phyloP scores from a whole-genome alignment of 2,113 vertebrate species.

The Tapirus terrestris region DNA sequence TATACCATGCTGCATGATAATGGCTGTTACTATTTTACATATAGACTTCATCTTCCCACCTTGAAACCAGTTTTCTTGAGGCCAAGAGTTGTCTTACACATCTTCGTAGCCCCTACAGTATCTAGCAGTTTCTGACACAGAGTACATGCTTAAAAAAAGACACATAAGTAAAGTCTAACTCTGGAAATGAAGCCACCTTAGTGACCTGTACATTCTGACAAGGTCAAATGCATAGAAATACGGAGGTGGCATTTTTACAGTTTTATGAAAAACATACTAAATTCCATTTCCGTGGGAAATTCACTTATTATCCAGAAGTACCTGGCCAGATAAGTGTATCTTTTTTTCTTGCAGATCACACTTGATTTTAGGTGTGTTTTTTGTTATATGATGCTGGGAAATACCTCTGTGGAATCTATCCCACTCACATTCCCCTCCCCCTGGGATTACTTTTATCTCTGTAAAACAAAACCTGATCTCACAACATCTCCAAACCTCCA shows the following conservation, averaged over 20 bases:
- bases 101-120: neutral
- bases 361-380: neutral
- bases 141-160: neutral
- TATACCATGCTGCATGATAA: neutral
- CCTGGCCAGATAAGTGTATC: neutral
- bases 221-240: neutral
- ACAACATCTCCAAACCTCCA: neutral
- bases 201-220: neutral
- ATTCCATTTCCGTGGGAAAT: neutral
- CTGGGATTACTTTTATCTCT: neutral
- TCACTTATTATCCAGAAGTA: neutral
- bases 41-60: neutral
- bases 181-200: neutral
- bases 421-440: too few relatives aligned
- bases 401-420: neutral
- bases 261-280: neutral
- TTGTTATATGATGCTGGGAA: neutral
- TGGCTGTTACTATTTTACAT: neutral
- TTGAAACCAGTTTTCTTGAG: neutral
- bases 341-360: neutral
- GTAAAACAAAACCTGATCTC: neutral
- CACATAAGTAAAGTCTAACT: neutral
- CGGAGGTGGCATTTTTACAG: neutral
- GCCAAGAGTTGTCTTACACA: neutral
- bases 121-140: neutral